Percentiles rank a stretch among this genome's conserved stretches.
These are phyloP conservation scores for Apodemus agrarius DNA, from an alignment of 2,797 vertebrate genomes.

Conservation along the genomic window DNA sequence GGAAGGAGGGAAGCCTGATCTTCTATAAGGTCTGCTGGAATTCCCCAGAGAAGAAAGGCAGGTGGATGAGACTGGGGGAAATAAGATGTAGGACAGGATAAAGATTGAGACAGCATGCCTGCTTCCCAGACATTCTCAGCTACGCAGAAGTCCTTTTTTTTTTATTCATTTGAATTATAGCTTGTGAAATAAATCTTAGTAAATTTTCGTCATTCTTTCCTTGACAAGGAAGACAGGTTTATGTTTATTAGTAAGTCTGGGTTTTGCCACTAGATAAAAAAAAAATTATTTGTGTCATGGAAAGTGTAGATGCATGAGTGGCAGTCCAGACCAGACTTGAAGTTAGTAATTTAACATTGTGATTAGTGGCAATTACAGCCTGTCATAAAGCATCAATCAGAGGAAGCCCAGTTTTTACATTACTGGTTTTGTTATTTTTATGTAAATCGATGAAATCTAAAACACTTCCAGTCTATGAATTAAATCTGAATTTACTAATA, in stretches of 20 bases:
- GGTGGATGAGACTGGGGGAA: no score
- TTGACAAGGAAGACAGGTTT: background rate
- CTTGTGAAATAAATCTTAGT: conserved; percentile 35
- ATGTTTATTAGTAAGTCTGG: conserved; percentile 17
- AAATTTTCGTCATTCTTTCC: conserved; percentile 29
- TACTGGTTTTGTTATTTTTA: background rate
- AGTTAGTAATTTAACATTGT: background rate
- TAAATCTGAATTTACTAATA: background rate
- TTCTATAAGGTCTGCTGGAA: background rate
- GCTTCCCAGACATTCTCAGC: background rate
- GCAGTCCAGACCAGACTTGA: background rate
- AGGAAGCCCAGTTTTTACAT: background rate
- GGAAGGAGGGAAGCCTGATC: background rate
- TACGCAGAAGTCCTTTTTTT: background rate
- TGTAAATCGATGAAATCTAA: background rate
- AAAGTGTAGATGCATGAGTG: background rate
- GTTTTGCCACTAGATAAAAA: background rate
- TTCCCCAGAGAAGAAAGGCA: no score
- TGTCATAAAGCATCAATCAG: background rate
- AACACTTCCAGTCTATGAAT: conserved; percentile 2
- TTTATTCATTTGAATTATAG: background rate
- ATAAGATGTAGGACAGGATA: no score
- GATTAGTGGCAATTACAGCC: background rate
- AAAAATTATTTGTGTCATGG: background rate
- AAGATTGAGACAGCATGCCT: background rate